Percentiles rank a stretch among this genome's conserved stretches.
These are phyloP conservation scores for Phalacrocorax brasilianus DNA, from an alignment of 2,113 vertebrate species.

Conservation along the genomic window DNA sequence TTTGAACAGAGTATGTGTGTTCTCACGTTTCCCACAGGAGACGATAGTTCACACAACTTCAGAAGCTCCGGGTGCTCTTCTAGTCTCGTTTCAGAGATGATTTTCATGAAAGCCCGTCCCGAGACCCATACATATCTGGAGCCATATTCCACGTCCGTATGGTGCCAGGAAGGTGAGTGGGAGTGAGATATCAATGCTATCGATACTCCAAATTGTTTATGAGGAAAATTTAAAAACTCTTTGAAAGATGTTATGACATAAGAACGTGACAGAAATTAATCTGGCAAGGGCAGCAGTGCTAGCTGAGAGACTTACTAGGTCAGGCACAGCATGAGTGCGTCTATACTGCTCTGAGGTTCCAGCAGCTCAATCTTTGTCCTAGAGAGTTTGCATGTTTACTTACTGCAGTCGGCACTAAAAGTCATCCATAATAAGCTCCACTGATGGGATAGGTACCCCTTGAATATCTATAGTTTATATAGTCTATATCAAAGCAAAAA, in stretches of 20 bases:
- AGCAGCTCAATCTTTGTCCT: background rate
- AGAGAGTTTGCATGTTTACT: background rate
- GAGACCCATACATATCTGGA: background rate
- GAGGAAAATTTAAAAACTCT: background rate
- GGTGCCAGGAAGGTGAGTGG: background rate
- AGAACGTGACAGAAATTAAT: background rate
- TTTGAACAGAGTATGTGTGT: background rate
- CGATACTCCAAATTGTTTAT: background rate
- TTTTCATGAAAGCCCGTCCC: background rate
- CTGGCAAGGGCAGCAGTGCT: background rate
- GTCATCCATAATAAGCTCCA: background rate
- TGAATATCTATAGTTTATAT: background rate
- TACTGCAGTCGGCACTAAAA: background rate
- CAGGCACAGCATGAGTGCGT: background rate
- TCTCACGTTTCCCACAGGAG: background rate
- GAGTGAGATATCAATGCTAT: background rate
- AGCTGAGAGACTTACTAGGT: background rate
- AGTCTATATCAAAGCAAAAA: background rate
- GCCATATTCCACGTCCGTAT: background rate
- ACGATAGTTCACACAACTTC: constrained; percentile 10
- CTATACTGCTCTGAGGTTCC: background rate
- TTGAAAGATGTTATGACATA: background rate
- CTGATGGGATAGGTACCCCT: background rate
- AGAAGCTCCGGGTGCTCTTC: background rate
- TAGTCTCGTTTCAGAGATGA: background rate